Evolutionary conservation across 2,888 invertebrate genomes (phyloP).

Genomic region (Lasioglossum lativentre): DNA sequence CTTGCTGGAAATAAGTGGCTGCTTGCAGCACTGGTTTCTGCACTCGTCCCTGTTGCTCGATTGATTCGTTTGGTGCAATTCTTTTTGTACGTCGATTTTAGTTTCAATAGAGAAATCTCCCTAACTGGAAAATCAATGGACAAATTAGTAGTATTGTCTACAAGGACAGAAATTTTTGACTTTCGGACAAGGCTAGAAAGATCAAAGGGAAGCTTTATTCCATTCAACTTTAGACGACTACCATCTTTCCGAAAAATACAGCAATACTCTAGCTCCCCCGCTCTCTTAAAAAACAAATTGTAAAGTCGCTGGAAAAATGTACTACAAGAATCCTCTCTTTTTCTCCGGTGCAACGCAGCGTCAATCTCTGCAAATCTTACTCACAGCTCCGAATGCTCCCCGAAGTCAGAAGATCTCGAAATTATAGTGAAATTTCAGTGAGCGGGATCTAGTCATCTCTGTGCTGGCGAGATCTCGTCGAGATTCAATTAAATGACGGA

Average conservation of each 20-base stretch:
- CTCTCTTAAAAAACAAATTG: not conserved
- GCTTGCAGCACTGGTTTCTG: no score
- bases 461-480: constrained; percentile 6
- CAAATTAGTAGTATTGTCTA: no score
- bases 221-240: no score
- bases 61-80: no score
- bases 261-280: not conserved
- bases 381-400: not conserved
- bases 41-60: no score
- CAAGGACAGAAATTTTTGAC: no score
- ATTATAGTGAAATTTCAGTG: not conserved
- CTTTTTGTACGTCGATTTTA: no score
- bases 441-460: not conserved
- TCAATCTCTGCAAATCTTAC: not conserved
- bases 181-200: no score
- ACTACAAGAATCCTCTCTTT: not conserved
- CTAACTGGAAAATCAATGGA: no score
- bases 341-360: not conserved
- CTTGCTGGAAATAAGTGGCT: no score
- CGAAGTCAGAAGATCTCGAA: not conserved
- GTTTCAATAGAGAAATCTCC: no score
- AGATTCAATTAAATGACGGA: constrained; percentile 8
- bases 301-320: not conserved
- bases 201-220: no score
- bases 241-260: not conserved